These are phyloP conservation scores for Artemia sinica DNA, from an alignment of 2,888 invertebrate genomes.

Conservation along the genomic window DNA sequence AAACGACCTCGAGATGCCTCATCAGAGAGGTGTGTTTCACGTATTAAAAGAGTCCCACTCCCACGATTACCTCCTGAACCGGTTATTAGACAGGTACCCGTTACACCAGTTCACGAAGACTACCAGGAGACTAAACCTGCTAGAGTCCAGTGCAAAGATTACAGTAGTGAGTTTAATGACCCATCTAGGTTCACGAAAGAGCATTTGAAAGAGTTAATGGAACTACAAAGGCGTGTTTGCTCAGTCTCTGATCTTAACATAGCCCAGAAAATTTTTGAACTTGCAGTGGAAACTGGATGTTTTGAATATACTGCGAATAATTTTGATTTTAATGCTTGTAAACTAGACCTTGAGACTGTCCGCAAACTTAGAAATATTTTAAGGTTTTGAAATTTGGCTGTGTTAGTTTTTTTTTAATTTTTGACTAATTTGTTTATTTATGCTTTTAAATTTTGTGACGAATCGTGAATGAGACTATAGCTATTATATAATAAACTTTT, in stretches of 20 bases:
- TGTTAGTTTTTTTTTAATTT: too few relatives aligned
- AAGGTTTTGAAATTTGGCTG: background rate
- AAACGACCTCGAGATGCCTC: too few relatives aligned
- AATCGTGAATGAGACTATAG: too few relatives aligned
- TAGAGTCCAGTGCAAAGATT: slow-evolving; percentile 30
- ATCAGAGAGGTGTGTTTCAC: too few relatives aligned
- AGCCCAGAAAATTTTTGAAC: slow-evolving; percentile 64
- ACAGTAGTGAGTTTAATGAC: slow-evolving; percentile 28
- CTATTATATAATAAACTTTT: too few relatives aligned
- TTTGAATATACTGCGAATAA: slow-evolving; percentile 73
- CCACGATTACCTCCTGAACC: too few relatives aligned
- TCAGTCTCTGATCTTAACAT: slow-evolving; percentile 63
- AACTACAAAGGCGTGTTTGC: slow-evolving; percentile 70
- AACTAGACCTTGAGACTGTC: slow-evolving; percentile 60
- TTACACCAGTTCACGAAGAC: too few relatives aligned
- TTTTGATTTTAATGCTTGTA: slow-evolving; percentile 80
- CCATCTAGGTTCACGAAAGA: slow-evolving; percentile 39
- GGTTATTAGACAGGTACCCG: too few relatives aligned
- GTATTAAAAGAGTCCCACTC: too few relatives aligned
- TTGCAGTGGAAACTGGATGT: slow-evolving; percentile 72
- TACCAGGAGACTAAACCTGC: slow-evolving; percentile 26
- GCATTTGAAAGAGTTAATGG: slow-evolving; percentile 59
- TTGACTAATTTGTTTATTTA: too few relatives aligned
- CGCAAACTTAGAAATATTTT: slow-evolving; percentile 27
- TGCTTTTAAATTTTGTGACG: too few relatives aligned